These are phyloP conservation scores for Piaya cayana DNA, from an alignment of 2,113 vertebrate species.

Conservation along the genomic window DNA sequence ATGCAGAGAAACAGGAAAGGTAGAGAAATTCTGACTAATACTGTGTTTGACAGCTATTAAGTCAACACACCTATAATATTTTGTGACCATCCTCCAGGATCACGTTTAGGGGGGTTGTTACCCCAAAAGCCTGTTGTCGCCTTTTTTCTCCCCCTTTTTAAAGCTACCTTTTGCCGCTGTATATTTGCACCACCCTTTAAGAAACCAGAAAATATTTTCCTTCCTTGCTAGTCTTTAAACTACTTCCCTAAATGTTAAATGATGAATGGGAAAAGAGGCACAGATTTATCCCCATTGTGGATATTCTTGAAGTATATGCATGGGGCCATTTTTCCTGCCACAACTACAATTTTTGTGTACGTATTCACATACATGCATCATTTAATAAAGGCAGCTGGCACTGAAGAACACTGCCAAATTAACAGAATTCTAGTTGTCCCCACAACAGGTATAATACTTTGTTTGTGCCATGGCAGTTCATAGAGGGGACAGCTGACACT, in stretches of 20 bases:
- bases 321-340: not conserved
- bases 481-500: slow-evolving; percentile 41
- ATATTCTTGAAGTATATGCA: not conserved
- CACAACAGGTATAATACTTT: slow-evolving; percentile 56
- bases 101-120: not conserved
- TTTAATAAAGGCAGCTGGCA: slow-evolving; percentile 56
- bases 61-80: not conserved
- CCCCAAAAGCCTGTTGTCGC: not conserved
- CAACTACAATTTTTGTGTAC: not conserved
- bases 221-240: not conserved
- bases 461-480: slow-evolving; percentile 39
- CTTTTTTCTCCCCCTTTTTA: not conserved
- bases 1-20: not conserved
- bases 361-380: not conserved
- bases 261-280: not conserved
- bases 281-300: not conserved
- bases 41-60: not conserved
- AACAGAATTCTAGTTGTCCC: slow-evolving; percentile 12
- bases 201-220: not conserved
- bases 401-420: slow-evolving; percentile 19
- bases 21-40: not conserved
- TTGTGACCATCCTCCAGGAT: not conserved
- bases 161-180: not conserved
- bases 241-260: not conserved
- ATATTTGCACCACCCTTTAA: not conserved